Base-by-base conservation (phyloP, 64 coral and sea anemone species). In the Astreopora myriophthalma region DNA sequence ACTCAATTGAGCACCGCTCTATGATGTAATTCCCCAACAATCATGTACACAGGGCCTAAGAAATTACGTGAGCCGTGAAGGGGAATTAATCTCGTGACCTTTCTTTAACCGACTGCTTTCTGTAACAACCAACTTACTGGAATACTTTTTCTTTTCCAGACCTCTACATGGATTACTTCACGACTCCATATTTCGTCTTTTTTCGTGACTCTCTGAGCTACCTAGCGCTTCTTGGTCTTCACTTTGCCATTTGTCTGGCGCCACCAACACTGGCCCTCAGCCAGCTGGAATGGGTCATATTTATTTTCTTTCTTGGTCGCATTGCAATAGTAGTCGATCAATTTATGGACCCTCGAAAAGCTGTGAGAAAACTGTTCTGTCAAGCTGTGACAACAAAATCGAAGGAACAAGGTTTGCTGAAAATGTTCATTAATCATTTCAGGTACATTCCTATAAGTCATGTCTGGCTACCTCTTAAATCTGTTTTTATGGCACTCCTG, bases 181-280 rank as follows among this genome's bases (percentile, higher is more conserved):
- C 38, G 3, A 88, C 69, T 46, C 85, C 85, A 75, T 88, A 88
- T 74, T 88, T 74, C 85, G 38, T 74, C 19, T 74, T 74, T 60
- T 39, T 57, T 19, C 69, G 85, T 12, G 68, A 88, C 25, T 55
- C 68, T 14, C 40, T 72, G 12, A 88, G 69, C 69, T 88, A 88
- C 27, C 11, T 88, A 3, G 37, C 26, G 11, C 39, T 88, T n/a
- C 71, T 88, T 49, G 69, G 24, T 0, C 69, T 88, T 8, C 85
- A 88, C 13, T 73, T 72, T 61, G 44, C 14, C 26, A 46, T 74
- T 4, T 88, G 85, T 34, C 38, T 88, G 1, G 38, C 67, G 12
- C 3, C 20, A 33, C 70, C 69, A 75, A 32, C 36, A 17, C 42
- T 51, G 2, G 36, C 36, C 13, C 57, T 81, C 35, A 81, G 22